phyloP scores from a whole-genome alignment of 1,140 invertebrate species.

The Acromyrmex echinatior region DNA sequence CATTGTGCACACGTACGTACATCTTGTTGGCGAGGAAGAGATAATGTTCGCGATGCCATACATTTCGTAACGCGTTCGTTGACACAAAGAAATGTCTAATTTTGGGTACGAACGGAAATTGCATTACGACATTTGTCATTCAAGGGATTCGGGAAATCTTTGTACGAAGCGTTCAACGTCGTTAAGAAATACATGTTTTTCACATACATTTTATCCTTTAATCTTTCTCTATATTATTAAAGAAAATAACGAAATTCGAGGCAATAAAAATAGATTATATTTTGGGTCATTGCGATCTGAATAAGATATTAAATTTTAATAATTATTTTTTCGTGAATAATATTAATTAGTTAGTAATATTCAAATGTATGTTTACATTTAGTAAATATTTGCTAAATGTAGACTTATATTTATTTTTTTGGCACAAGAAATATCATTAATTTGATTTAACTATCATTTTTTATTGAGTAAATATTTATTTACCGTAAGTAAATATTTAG shows the following conservation, averaged over 20 bases:
- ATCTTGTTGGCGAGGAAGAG: background rate
- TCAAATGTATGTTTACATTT: too few species aligned
- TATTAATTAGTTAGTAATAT: too few species aligned
- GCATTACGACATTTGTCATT: conserved; percentile 29
- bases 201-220: background rate
- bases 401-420: too few species aligned
- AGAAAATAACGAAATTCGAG: background rate
- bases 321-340: too few species aligned
- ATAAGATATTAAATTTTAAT: too few species aligned
- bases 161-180: background rate
- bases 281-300: too few species aligned
- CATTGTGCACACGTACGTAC: conserved; percentile 31
- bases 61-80: conserved; percentile 28
- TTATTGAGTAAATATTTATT: too few species aligned
- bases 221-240: background rate
- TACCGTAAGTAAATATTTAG: too few species aligned
- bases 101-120: conserved; percentile 34
- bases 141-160: background rate
- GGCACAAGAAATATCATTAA: too few species aligned
- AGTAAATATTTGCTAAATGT: too few species aligned
- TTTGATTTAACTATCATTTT: too few species aligned
- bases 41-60: conserved; percentile 4
- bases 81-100: conserved; percentile 45
- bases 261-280: too few species aligned
- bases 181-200: background rate